These are phyloP conservation scores for Synaphobranchus kaupii DNA, from an alignment of 2,797 vertebrate species.

Conservation along the genomic window DNA sequence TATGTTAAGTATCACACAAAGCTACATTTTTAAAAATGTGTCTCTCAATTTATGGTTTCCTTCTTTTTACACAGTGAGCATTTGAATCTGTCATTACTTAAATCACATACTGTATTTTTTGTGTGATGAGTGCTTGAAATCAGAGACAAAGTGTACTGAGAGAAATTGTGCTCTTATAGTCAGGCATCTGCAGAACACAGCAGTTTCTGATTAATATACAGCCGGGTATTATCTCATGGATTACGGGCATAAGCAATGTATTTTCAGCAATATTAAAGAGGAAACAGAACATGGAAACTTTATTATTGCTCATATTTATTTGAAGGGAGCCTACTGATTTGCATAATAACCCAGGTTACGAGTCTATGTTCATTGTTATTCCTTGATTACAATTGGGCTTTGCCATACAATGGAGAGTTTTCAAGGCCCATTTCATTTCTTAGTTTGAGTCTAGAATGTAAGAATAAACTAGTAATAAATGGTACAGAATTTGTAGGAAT, in stretches of 20 bases:
- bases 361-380: constrained; percentile 16
- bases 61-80: not conserved
- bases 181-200: not conserved
- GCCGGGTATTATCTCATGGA: not conserved
- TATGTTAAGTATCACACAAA: not conserved
- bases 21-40: not conserved
- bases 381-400: constrained; percentile 12
- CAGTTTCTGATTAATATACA: not conserved
- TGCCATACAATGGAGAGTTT: not conserved
- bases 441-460: not conserved
- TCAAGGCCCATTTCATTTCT: constrained; percentile 12
- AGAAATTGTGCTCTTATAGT: not conserved
- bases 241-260: not conserved
- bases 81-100: not conserved
- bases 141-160: not conserved
- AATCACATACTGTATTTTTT: not conserved
- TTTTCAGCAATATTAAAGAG: not conserved
- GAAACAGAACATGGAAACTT: not conserved
- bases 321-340: not conserved
- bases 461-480: not conserved
- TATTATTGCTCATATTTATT: not conserved
- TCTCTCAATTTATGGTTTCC: not conserved
- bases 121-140: not conserved
- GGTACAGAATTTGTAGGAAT: constrained; percentile 2
- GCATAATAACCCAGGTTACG: not conserved